Percentiles rank a stretch among this genome's conserved stretches.
These are phyloP conservation scores for Drosophila kanekoi DNA, from an alignment of 2,888 invertebrate species.

Conservation along the genomic window DNA sequence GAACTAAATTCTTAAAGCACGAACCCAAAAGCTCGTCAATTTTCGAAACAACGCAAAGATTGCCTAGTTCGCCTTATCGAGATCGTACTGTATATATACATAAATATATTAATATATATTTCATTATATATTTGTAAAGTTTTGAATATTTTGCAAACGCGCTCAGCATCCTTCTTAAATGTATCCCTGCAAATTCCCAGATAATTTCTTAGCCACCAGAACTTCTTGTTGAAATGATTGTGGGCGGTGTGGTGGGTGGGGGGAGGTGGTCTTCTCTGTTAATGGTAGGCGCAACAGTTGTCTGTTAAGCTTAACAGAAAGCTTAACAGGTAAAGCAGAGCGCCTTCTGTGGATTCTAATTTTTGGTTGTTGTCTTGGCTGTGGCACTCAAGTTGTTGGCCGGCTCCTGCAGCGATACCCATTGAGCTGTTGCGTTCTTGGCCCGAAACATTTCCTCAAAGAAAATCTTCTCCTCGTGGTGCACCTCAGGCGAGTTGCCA, in stretches of 20 bases:
- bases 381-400: slow-evolving; percentile 58
- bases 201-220: slow-evolving; percentile 29
- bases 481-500: slow-evolving; percentile 85
- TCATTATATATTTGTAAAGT: neutral
- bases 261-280: neutral
- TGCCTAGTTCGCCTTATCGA: neutral
- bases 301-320: neutral
- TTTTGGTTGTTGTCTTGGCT: slow-evolving; percentile 63
- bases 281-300: slow-evolving; percentile 31
- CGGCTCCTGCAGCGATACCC: slow-evolving; percentile 86
- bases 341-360: slow-evolving; percentile 37
- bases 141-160: slow-evolving; percentile 27
- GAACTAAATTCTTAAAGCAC: too few relatives aligned
- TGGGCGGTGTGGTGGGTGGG: too few relatives aligned
- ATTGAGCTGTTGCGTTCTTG: slow-evolving; percentile 87
- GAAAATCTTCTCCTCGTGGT: slow-evolving; percentile 86
- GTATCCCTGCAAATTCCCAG: slow-evolving; percentile 68
- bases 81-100: neutral
- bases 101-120: neutral
- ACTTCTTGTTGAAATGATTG: neutral
- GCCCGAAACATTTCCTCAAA: slow-evolving; percentile 87
- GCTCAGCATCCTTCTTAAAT: slow-evolving; percentile 48
- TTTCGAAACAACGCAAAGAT: too few relatives aligned
- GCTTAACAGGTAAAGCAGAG: slow-evolving; percentile 7
- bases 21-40: too few relatives aligned